Conservation (phyloP, 37 sponge, comb jelly and placozoan genomes). For the Aphrocallistes beatrix region DNA sequence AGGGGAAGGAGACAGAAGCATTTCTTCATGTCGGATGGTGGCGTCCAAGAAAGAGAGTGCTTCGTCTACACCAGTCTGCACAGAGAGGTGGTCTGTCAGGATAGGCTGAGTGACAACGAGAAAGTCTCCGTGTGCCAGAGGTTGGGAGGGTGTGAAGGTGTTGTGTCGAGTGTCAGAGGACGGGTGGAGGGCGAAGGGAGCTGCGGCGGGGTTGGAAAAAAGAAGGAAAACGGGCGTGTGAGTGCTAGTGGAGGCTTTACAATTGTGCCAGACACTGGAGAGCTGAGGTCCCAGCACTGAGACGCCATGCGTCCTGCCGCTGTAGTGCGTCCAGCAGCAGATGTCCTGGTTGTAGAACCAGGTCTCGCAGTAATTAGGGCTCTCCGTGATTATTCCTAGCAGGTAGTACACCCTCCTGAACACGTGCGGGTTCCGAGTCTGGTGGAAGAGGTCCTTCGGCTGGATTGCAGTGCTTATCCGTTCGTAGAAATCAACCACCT, state of each 20-base stretch:
- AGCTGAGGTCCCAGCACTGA: not conserved
- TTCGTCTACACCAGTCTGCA: not conserved
- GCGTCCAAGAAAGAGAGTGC: not conserved
- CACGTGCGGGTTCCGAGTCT: not conserved
- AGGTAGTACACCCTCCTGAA: not conserved
- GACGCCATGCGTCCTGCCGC: not conserved
- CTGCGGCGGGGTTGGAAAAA: not conserved
- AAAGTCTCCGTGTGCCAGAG: not conserved
- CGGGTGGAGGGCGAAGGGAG: not conserved
- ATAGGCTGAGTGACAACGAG: not conserved
- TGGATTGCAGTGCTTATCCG: not conserved
- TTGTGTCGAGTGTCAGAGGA: not conserved
- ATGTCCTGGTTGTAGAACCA: not conserved
- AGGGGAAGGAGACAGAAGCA: not conserved
- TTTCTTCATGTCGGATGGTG: not conserved
- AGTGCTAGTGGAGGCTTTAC: not conserved
- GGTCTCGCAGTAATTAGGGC: not conserved
- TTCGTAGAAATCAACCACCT: not conserved
- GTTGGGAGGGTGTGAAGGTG: not conserved
- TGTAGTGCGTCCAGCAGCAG: not conserved
- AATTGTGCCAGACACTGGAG: not conserved
- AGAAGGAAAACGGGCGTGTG: not conserved
- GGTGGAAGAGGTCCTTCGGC: not conserved
- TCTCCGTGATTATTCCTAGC: not conserved
- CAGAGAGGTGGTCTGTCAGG: not conserved